Base-by-base conservation (phyloP, 1,140 invertebrate species). In the Parapsyche elsis region DNA sequence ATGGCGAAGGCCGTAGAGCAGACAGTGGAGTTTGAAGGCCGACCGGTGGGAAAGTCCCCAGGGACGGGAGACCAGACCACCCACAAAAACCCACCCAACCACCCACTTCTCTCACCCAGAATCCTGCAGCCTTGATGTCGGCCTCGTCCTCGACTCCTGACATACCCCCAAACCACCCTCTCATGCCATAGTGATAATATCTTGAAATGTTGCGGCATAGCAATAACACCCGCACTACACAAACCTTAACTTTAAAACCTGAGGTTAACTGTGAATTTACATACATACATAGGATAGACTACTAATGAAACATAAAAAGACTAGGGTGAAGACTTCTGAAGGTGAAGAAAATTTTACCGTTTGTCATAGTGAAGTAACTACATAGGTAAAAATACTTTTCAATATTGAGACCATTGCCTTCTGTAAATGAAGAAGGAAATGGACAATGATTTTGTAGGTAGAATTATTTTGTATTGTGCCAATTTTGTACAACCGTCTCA, bases 251-350 rank as follows among this genome's bases (percentile, higher is more conserved):
- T 2, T 38, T 38, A 1, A 38, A 38, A 38, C 30, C 30, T 38
- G 30, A 38, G 30, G 30, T 77, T 57, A 61, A 77, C 61, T 76
- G 74, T 59, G 57, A 76, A 76, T 77, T 64, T 45, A 30, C 59
- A 64, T 64, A 67, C 59, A 64, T 9, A 64, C 59, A 64, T n/a
- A n/a, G n/a, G n/a, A n/a, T n/a, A n/a, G n/a, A n/a, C n/a, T n/a
- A n/a, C n/a, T n/a, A n/a, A n/a, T n/a, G n/a, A n/a, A n/a, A n/a
- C n/a, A n/a, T 38, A 7, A 38, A 38, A 38, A 38, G 2, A 38
- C 30, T 38, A 38, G 30, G n/a, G n/a, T n/a, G n/a, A n/a, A n/a
- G n/a, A n/a, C n/a, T n/a, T n/a, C n/a, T n/a, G n/a, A n/a, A n/a
- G n/a, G n/a, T n/a, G n/a, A n/a, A n/a, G n/a, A n/a, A n/a, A n/a